Conservation (phyloP, 2,888 invertebrate species). For the Euspilapteryx auroguttella region DNA sequence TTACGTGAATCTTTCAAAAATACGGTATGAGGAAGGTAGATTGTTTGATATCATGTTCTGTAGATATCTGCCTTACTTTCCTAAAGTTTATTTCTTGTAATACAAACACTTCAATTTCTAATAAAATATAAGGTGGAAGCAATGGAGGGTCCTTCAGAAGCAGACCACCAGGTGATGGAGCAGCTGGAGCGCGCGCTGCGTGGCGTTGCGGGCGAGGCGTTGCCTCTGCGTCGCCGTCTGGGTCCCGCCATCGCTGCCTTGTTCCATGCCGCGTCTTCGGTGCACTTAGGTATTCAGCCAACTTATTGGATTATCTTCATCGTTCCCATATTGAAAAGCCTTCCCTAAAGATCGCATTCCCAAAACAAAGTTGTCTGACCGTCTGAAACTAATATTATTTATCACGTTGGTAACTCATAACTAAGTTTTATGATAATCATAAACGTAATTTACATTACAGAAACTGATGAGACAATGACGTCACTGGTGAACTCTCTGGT, state of each 20-base stretch:
- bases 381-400: too few relatives aligned
- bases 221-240: conserved; percentile 20
- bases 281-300: conserved; percentile 18
- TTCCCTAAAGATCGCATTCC: not conserved
- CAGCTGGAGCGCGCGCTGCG: conserved; percentile 27
- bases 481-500: conserved; percentile 32
- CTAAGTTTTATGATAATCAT: too few relatives aligned
- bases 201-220: conserved; percentile 15
- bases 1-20: too few relatives aligned
- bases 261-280: conserved; percentile 19
- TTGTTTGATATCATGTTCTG: too few relatives aligned
- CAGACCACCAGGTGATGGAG: conserved; percentile 18
- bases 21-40: too few relatives aligned
- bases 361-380: too few relatives aligned
- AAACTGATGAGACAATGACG: conserved; percentile 36
- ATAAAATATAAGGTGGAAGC: conserved; percentile 33
- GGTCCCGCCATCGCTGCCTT: conserved; percentile 35
- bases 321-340: too few relatives aligned
- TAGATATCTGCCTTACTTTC: too few relatives aligned
- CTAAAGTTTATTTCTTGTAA: too few relatives aligned
- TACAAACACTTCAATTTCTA: too few relatives aligned
- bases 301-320: not conserved
- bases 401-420: too few relatives aligned
- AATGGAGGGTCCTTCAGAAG: conserved; percentile 21
- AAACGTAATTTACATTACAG: conserved; percentile 21